Percentiles rank a stretch among this genome's conserved stretches.
Conservation (phyloP, 2,797 vertebrate species). For the Prionace glauca region DNA sequence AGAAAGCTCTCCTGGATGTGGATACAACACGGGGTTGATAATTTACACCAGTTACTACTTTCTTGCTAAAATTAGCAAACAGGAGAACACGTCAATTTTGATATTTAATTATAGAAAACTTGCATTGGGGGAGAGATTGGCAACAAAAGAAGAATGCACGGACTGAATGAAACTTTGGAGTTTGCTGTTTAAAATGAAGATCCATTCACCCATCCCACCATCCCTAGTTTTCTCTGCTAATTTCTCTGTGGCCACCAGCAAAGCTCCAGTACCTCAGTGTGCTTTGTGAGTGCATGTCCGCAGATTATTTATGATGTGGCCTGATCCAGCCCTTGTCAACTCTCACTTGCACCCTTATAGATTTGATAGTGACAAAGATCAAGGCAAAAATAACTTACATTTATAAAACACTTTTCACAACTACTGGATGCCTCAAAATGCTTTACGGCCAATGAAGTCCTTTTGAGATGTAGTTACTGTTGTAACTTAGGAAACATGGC, state of each 20-base stretch:
- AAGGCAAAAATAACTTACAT: background rate
- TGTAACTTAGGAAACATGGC: background rate
- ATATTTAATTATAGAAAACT: background rate
- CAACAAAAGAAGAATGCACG: background rate
- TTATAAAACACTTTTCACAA: background rate
- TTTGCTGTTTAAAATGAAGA: background rate
- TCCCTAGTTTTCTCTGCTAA: background rate
- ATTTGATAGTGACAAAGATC: background rate
- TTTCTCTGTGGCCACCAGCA: background rate
- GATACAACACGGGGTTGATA: background rate
- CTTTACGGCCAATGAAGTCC: background rate
- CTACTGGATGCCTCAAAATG: background rate
- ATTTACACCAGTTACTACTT: background rate
- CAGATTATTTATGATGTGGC: background rate
- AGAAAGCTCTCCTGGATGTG: background rate
- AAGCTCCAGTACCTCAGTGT: background rate
- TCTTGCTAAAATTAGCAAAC: background rate
- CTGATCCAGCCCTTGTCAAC: background rate
- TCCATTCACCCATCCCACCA: background rate
- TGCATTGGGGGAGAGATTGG: background rate
- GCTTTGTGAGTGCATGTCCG: background rate
- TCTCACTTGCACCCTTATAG: background rate
- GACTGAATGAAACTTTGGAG: background rate
- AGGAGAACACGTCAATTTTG: background rate
- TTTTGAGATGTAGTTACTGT: background rate